These are phyloP conservation scores for Dicyrtomina minuta DNA, from an alignment of 2,888 invertebrate species.

Conservation along the genomic window DNA sequence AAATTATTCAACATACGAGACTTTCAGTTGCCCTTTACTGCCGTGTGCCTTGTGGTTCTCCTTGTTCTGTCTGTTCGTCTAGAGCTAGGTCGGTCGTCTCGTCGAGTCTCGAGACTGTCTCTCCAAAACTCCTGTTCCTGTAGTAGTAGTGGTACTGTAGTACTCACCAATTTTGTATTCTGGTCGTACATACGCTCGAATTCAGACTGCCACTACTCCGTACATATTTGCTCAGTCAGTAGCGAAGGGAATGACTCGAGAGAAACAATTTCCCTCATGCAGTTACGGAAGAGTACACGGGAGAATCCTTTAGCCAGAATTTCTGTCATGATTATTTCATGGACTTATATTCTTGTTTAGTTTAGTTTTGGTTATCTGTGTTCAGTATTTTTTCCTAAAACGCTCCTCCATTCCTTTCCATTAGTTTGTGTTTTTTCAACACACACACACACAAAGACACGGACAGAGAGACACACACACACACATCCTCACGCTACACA, in stretches of 20 bases:
- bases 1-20: constrained; percentile 14
- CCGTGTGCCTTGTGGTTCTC: not conserved
- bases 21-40: not conserved
- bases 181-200: no score
- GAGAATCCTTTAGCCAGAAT: not conserved
- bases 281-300: no score
- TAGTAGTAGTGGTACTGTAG: no score
- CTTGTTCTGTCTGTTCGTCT: not conserved
- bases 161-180: no score
- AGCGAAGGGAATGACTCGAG: not conserved
- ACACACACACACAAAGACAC: no score
- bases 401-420: not conserved
- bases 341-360: not conserved
- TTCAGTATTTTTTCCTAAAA: not conserved
- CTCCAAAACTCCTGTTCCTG: no score
- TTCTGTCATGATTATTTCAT: constrained; percentile 13
- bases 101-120: no score
- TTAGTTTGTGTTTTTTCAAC: no score
- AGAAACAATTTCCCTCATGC: no score
- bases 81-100: not conserved
- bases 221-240: not conserved
- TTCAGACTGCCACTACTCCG: not conserved
- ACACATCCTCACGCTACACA: no score
- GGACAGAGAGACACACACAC: no score
- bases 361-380: not conserved